Percentiles rank a stretch among this genome's conserved stretches.
Evolutionary conservation across 2,113 vertebrate genomes (phyloP).

Genomic region (Chrysemys picta): DNA sequence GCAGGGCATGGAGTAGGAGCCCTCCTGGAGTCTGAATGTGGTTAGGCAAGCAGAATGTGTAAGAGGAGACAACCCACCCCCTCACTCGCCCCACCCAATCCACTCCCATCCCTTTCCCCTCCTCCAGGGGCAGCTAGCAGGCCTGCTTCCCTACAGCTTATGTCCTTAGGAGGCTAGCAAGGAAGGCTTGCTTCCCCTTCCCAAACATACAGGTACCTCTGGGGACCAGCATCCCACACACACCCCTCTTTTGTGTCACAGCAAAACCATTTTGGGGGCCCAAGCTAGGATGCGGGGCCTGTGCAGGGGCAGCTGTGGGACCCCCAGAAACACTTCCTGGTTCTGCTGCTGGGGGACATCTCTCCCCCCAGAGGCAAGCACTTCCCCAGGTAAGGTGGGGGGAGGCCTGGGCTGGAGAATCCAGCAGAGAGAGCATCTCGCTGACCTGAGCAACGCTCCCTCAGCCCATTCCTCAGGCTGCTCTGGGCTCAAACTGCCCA

Average conservation of each 20-base stretch:
- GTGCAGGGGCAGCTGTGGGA: background rate
- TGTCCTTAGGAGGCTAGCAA: too few relatives aligned
- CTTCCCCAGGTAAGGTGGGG: too few relatives aligned
- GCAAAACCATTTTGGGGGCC: too few relatives aligned
- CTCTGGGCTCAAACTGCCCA: background rate
- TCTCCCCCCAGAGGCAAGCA: too few relatives aligned
- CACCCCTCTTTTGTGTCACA: background rate
- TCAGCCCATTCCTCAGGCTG: too few relatives aligned
- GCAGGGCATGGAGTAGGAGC: too few relatives aligned
- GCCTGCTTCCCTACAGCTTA: too few relatives aligned
- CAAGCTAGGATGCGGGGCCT: background rate
- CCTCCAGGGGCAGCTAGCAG: background rate
- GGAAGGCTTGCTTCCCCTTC: too few relatives aligned
- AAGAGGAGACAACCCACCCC: background rate
- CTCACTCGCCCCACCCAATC: background rate
- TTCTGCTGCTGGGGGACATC: too few relatives aligned
- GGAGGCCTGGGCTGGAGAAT: background rate
- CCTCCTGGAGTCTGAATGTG: background rate
- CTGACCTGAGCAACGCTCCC: background rate
- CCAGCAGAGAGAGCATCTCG: background rate
- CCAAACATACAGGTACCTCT: rapidly evolving
- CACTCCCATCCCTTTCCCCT: background rate
- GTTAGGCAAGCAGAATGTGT: too few relatives aligned
- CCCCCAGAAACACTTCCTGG: background rate
- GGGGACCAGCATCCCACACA: rapidly evolving